phyloP scores from a whole-genome alignment of 2,888 invertebrate genomes.

The Ecliptopera silaceata region DNA sequence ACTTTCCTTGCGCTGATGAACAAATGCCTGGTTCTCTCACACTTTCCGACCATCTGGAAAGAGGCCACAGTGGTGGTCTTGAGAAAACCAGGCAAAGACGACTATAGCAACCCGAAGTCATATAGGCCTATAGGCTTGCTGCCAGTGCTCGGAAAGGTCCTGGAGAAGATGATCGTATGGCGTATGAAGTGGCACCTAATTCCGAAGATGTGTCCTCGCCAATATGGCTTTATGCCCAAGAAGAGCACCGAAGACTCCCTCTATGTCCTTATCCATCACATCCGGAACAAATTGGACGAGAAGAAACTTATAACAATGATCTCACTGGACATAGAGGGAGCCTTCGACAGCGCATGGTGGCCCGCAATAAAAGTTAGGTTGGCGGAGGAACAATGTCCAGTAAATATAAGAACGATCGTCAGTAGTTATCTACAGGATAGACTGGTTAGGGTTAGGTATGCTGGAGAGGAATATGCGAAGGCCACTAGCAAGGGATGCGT shows the following conservation, averaged over 20 bases:
- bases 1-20: constrained; percentile 11
- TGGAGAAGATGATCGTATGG: constrained; percentile 4
- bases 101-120: constrained; percentile 27
- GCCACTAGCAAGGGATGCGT: neutral
- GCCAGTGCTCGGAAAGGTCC: constrained; percentile 31
- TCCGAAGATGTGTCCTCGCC: neutral
- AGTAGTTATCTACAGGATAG: neutral
- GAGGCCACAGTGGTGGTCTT: constrained; percentile 11
- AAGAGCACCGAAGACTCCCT: constrained; percentile 17
- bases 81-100: neutral
- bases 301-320: neutral
- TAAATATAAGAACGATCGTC: neutral
- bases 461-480: neutral
- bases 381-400: neutral
- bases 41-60: constrained; percentile 28
- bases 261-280: neutral
- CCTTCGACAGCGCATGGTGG: neutral
- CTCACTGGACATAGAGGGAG: neutral
- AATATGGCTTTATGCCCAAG: constrained; percentile 7
- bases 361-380: neutral
- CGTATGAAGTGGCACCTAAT: constrained; percentile 5
- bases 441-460: neutral
- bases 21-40: constrained; percentile 27
- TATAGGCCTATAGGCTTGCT: constrained; percentile 38
- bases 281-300: neutral